A percentile compares a stretch with the other conserved stretches of the same genome.
phyloP scores from a whole-genome alignment of 2,797 vertebrate genomes.

The Halcyon leucocephala region DNA sequence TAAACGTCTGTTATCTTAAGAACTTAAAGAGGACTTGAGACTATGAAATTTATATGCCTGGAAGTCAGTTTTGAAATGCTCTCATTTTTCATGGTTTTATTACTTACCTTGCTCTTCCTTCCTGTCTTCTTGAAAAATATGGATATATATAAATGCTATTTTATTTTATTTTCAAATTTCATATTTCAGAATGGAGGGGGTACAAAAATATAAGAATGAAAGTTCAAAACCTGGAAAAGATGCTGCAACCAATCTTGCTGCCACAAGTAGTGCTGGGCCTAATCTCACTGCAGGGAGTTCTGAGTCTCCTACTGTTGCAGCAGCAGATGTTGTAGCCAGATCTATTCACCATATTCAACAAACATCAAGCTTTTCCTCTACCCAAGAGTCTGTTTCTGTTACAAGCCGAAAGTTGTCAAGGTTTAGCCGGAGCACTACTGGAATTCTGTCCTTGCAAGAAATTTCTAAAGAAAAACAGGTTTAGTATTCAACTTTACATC shows the following conservation, averaged over 20 bases:
- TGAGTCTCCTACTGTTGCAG: neutral
- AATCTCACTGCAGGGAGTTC: neutral
- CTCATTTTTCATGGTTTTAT: neutral
- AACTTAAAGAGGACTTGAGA: neutral
- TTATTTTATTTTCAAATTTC: too few species aligned
- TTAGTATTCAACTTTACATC: neutral
- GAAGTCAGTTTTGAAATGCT: neutral
- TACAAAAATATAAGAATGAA: neutral
- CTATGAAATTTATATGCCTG: neutral
- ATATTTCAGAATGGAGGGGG: constrained; percentile 33
- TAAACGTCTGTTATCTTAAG: neutral
- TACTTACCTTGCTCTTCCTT: neutral
- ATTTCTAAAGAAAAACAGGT: constrained; percentile 79
- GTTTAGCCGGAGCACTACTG: constrained; percentile 54
- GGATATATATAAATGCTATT: neutral
- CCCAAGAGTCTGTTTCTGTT: neutral
- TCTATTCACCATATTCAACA: fast-evolving
- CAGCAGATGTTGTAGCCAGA: neutral
- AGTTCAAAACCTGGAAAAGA: neutral
- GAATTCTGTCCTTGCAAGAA: constrained; percentile 68
- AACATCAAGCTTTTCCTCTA: neutral
- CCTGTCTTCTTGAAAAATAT: neutral
- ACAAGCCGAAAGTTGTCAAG: constrained; percentile 31
- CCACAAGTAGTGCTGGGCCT: neutral
- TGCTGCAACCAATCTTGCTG: neutral